A percentile compares a stretch with the other conserved stretches of the same genome.
Conservation (phyloP, 2,113 vertebrate genomes). For the Burhinus bistriatus region DNA sequence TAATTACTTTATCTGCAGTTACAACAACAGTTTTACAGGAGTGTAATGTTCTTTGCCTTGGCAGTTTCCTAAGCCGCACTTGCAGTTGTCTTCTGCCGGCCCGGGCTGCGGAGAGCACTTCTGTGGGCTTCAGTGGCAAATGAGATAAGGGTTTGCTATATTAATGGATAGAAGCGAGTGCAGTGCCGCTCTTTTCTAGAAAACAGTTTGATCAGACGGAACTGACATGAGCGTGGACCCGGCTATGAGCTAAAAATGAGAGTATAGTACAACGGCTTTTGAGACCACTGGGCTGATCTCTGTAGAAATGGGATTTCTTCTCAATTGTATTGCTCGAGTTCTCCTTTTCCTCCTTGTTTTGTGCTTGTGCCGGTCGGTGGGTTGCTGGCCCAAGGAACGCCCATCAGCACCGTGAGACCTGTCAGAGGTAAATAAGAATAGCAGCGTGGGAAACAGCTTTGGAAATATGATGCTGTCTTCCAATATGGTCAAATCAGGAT, state of each 20-base stretch:
- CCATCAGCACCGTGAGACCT: background rate
- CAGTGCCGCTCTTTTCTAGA: background rate
- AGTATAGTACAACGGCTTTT: background rate
- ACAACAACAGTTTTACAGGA: background rate
- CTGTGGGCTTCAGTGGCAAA: background rate
- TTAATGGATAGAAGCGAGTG: background rate
- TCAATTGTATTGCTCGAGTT: background rate
- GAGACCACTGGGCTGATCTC: background rate
- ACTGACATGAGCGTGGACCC: rapidly evolving
- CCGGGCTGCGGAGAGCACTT: background rate
- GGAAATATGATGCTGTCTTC: background rate
- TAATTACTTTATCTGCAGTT: conserved; percentile 17
- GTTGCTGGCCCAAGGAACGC: background rate
- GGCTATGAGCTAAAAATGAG: background rate
- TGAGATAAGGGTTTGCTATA: background rate
- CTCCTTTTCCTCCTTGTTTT: background rate
- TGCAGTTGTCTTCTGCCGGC: background rate
- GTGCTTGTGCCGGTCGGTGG: background rate
- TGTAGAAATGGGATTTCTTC: background rate
- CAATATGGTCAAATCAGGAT: background rate
- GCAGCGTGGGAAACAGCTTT: background rate
- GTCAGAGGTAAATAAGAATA: background rate
- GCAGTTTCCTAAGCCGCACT: background rate
- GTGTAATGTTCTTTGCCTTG: background rate
- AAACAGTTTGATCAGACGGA: background rate